Conservation (phyloP, 37 sponge, comb jelly and placozoan genomes). For the Chondrilla cf. caribensis region DNA sequence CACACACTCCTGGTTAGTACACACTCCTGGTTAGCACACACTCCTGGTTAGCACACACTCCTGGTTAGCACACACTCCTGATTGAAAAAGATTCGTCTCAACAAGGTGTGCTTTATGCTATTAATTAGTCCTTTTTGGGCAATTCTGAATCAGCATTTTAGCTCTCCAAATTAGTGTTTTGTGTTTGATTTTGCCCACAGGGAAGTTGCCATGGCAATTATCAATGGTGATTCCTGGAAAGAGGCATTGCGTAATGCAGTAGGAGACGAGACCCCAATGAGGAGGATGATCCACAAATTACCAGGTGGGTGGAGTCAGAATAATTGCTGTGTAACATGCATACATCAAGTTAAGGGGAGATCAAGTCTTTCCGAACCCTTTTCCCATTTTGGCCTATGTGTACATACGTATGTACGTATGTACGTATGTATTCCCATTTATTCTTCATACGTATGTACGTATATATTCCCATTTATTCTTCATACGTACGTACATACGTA, state of each 20-base stretch:
- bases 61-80: neutral
- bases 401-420: slow-evolving; percentile 8
- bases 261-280: slow-evolving; percentile 61
- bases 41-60: neutral
- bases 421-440: neutral
- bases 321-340: neutral
- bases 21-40: neutral
- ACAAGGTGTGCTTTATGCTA: too few species aligned
- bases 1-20: neutral
- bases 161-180: too few species aligned
- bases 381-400: neutral
- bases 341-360: neutral
- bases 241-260: slow-evolving; percentile 58
- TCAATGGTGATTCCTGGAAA: slow-evolving; percentile 54
- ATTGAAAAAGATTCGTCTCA: too few species aligned
- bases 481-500: neutral
- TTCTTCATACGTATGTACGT: neutral
- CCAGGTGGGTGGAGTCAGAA: slow-evolving; percentile 72
- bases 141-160: too few species aligned
- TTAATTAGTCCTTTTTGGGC: too few species aligned
- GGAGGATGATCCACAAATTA: slow-evolving; percentile 80
- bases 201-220: slow-evolving; percentile 72
- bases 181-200: slow-evolving; percentile 29
- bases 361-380: too few species aligned
- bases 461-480: too few species aligned